A percentile compares a stretch with the other conserved stretches of the same genome.
Conservation (phyloP, 1,140 invertebrate genomes). For the Ips nitidus region DNA sequence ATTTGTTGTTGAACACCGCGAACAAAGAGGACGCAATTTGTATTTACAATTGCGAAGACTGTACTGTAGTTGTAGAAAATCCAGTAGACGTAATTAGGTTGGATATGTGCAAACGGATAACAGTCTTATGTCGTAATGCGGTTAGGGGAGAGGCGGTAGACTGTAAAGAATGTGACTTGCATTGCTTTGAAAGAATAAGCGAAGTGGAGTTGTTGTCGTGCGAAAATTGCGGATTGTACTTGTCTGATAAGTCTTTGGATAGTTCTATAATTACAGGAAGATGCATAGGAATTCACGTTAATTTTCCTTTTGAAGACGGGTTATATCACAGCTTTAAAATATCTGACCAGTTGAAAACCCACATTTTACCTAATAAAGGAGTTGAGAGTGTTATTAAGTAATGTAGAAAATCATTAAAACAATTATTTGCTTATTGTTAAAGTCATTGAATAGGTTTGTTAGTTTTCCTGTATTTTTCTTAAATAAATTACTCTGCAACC, state of each 20-base stretch:
- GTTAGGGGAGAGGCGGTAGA: conserved; percentile 4
- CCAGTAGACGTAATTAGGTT: conserved; percentile 13
- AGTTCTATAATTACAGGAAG: conserved; percentile 12
- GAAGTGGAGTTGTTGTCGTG: conserved; percentile 12
- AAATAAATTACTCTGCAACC: too few relatives aligned
- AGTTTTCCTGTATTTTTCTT: too few relatives aligned
- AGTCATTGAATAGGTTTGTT: neutral
- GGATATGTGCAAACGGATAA: conserved; percentile 20
- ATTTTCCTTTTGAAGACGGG: conserved; percentile 32
- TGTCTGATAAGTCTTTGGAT: conserved; percentile 30
- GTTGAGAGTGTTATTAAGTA: conserved; percentile 20
- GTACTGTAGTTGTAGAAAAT: conserved; percentile 29
- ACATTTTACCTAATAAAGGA: conserved; percentile 27
- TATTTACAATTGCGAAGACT: conserved; percentile 23
- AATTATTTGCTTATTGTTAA: neutral
- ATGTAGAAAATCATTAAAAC: neutral
- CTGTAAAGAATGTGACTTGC: conserved; percentile 27
- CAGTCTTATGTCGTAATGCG: conserved; percentile 16
- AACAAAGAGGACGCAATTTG: conserved; percentile 23
- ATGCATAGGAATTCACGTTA: conserved; percentile 17
- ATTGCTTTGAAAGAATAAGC: conserved; percentile 25
- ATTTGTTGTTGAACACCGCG: conserved; percentile 25
- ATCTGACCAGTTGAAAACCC: conserved; percentile 17
- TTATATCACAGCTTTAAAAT: conserved; percentile 27
- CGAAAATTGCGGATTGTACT: conserved; percentile 22